Base-by-base conservation (phyloP, 2,113 vertebrate genomes). In the Eptesicus fuscus region DNA sequence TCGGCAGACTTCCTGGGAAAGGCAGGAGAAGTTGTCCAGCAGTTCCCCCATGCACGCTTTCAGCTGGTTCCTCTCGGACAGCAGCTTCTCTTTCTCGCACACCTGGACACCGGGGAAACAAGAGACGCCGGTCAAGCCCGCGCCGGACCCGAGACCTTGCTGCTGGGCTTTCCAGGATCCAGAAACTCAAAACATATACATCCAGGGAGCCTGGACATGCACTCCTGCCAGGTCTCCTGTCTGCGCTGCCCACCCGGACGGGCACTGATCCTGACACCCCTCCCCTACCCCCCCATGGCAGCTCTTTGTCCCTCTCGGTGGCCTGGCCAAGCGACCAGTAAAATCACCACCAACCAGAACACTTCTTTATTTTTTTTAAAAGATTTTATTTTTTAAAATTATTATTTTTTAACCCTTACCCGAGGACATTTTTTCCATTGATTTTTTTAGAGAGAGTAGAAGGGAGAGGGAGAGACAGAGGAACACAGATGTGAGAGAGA, bases 31-130 rank as follows among this genome's bases (percentile, higher is more conserved):
- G 98, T 99, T 99, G 98, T 99, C 99, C 98, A 99, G 98, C 95
- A 99, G 98, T 97, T 99, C 99, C 18, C 99, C 99, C 99, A 99
- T 99, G 92, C 99, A 99, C 0, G 99, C 99, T 98, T 99, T 99
- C 98, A 99, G 98, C 96, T 99, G 99, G 97, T 99, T 99, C 97
- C 99, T 98, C 98, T 99, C 99, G 0, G 99, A 99, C 96, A 99
- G 98, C 95, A 99, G 97, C 96, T 99, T 99, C 96, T 99, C 99
- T 96, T 99, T 99, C 98, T 99, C 99, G 96, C 99, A 99, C 74
- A 99, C 99, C 99, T 99, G 98, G n/a, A 93, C 92, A 74, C 96
- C 23, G 96, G 56, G 96, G 80, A 71, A 44, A 63, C 71, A 61
- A 28, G 37, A 82, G n/a, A 78, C 37, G 12, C 6, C 28, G 11